These are phyloP conservation scores for Amphipyra tragopoginis DNA, from an alignment of 2,888 invertebrate species.

Conservation along the genomic window DNA sequence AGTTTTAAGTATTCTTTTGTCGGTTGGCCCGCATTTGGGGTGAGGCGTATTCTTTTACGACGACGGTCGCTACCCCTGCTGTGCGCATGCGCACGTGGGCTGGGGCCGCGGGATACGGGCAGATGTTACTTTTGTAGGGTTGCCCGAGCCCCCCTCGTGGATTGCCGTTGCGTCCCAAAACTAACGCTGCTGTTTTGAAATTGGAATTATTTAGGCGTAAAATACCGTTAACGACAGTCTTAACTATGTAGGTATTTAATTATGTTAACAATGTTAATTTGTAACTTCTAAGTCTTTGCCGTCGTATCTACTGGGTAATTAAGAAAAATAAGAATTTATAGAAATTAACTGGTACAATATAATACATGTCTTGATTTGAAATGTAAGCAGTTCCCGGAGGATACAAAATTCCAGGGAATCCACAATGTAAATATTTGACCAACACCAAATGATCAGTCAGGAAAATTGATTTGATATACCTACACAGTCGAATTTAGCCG, in stretches of 20 bases:
- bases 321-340: slow-evolving; percentile 25
- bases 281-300: slow-evolving; percentile 15
- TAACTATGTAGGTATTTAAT: slow-evolving; percentile 28
- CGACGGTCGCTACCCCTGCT: slow-evolving; percentile 84
- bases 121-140: slow-evolving; percentile 82
- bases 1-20: slow-evolving; percentile 44
- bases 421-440: slow-evolving; percentile 39
- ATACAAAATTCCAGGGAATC: slow-evolving; percentile 35
- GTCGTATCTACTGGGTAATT: slow-evolving; percentile 31
- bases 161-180: slow-evolving; percentile 36
- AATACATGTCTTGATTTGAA: too few species aligned
- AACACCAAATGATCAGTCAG: slow-evolving; percentile 37
- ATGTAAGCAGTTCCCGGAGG: slow-evolving; percentile 4
- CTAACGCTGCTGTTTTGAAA: slow-evolving; percentile 23
- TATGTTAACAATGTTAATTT: slow-evolving; percentile 38
- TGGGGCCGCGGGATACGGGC: slow-evolving; percentile 72
- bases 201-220: slow-evolving; percentile 45
- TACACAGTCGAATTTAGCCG: slow-evolving; percentile 31
- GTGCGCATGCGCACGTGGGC: slow-evolving; percentile 84
- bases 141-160: slow-evolving; percentile 57
- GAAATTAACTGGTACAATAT: slow-evolving; percentile 1
- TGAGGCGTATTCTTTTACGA: slow-evolving; percentile 80
- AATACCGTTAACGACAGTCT: slow-evolving; percentile 37
- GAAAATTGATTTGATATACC: slow-evolving; percentile 49
- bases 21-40: slow-evolving; percentile 83